Evolutionary conservation across 2,797 vertebrate genomes (phyloP).

Genomic region (Alfaro cultratus): DNA sequence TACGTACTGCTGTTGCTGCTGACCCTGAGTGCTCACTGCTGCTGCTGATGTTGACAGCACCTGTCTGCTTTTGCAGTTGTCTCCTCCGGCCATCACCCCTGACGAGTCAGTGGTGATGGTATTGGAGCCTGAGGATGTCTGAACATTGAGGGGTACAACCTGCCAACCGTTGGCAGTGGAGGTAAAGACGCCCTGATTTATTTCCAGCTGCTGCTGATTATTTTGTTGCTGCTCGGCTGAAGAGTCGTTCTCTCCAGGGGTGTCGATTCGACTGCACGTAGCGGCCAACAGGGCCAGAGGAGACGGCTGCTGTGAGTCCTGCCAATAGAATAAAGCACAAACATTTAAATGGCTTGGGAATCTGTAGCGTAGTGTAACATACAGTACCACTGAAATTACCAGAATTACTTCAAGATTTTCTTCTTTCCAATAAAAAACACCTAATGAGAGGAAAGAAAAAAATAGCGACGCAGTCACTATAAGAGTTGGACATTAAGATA

Average conservation of each 20-base stretch:
- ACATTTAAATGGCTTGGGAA: background rate
- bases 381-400: background rate
- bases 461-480: background rate
- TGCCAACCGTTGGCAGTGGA: slow-evolving; percentile 94
- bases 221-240: slow-evolving; percentile 75
- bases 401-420: background rate
- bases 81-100: slow-evolving; percentile 72
- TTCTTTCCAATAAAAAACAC: background rate
- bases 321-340: slow-evolving; percentile 6
- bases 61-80: slow-evolving; percentile 62
- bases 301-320: slow-evolving; percentile 96
- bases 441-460: background rate
- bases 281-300: slow-evolving; percentile 95
- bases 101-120: slow-evolving; percentile 76
- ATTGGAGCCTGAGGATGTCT: slow-evolving; percentile 76
- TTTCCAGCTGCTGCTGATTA: slow-evolving; percentile 84
- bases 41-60: slow-evolving; percentile 52
- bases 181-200: slow-evolving; percentile 86
- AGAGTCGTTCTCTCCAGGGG: slow-evolving; percentile 88
- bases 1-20: slow-evolving; percentile 86
- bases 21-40: slow-evolving; percentile 74
- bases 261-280: slow-evolving; percentile 97
- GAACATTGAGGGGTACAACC: slow-evolving; percentile 84
- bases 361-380: background rate
- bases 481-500: background rate